Conservation (phyloP, 2,113 vertebrate genomes). For the Tachysurus vachellii region DNA sequence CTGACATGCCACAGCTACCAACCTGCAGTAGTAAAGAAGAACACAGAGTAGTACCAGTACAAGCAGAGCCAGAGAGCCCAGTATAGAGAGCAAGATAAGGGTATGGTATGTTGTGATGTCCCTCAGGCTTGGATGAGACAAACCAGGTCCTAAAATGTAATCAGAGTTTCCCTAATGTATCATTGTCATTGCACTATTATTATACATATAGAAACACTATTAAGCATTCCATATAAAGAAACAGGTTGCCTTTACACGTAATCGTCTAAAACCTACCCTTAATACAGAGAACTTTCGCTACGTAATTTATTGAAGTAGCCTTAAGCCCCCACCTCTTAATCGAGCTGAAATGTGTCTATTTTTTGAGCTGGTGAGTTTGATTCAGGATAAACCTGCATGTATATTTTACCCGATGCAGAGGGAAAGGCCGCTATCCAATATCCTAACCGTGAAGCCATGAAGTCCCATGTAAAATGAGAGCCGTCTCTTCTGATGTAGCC, state of each 20-base stretch:
- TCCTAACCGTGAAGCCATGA: conserved; percentile 83
- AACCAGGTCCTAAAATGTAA: conserved; percentile 76
- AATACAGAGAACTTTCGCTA: not conserved
- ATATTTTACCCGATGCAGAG: conserved; percentile 73
- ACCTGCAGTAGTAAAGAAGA: conserved; percentile 98
- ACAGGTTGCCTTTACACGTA: not conserved
- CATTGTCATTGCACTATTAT: not conserved
- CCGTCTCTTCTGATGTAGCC: conserved; percentile 88
- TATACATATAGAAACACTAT: not conserved
- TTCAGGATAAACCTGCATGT: not conserved
- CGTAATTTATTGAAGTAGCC: not conserved
- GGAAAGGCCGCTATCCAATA: conserved; percentile 92
- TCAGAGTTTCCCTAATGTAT: not conserved
- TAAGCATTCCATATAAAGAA: not conserved
- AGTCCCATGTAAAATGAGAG: conserved; percentile 82
- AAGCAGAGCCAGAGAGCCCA: conserved; percentile 87
- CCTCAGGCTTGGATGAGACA: conserved; percentile 81
- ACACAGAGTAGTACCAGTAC: conserved; percentile 92
- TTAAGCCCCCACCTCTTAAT: not conserved
- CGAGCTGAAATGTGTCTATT: not conserved
- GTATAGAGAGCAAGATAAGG: conserved; percentile 93
- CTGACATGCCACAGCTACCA: conserved; percentile 1
- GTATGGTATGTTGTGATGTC: conserved; percentile 96
- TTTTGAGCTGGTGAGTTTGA: not conserved
- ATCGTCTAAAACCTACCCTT: not conserved